phyloP scores from a whole-genome alignment of 2,888 invertebrate species.

The Prenolepis imparis region DNA sequence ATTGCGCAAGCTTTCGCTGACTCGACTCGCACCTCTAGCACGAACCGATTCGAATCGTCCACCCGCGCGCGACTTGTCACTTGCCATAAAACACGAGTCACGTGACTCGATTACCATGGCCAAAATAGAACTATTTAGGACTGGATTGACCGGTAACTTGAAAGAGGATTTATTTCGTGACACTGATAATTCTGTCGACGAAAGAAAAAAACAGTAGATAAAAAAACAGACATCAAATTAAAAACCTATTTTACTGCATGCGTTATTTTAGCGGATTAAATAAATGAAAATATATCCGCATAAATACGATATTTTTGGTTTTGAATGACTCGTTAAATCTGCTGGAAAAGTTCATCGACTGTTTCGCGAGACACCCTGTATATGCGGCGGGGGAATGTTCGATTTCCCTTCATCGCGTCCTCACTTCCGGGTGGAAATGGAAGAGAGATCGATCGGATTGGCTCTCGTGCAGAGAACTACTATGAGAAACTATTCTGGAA shows the following conservation, averaged over 20 bases:
- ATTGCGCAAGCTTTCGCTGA: conserved; percentile 81
- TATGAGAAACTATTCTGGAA: conserved; percentile 72
- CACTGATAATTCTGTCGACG: conserved; percentile 14
- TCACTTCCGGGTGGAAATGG: conserved; percentile 79
- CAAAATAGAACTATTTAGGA: conserved; percentile 63
- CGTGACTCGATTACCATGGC: conserved; percentile 58
- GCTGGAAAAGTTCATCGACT: conserved; percentile 4
- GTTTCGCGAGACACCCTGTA: background rate
- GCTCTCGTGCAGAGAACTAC: conserved; percentile 66
- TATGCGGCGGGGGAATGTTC: conserved; percentile 68
- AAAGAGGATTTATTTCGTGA: conserved; percentile 59
- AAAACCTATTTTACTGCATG: background rate
- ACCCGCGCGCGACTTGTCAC: conserved; percentile 30
- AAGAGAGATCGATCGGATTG: conserved; percentile 77
- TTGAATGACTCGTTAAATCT: background rate
- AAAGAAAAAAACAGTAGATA: background rate
- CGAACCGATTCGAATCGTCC: conserved; percentile 59
- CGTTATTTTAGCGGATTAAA: background rate
- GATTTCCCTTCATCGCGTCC: conserved; percentile 77
- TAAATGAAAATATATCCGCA: background rate
- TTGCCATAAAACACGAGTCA: conserved; percentile 60
- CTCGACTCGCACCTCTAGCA: conserved; percentile 68
- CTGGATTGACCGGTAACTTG: conserved; percentile 61
- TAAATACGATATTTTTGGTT: background rate
- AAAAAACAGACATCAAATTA: background rate